Base-by-base conservation (phyloP, 2,797 vertebrate genomes). In the Pitangus sulphuratus region DNA sequence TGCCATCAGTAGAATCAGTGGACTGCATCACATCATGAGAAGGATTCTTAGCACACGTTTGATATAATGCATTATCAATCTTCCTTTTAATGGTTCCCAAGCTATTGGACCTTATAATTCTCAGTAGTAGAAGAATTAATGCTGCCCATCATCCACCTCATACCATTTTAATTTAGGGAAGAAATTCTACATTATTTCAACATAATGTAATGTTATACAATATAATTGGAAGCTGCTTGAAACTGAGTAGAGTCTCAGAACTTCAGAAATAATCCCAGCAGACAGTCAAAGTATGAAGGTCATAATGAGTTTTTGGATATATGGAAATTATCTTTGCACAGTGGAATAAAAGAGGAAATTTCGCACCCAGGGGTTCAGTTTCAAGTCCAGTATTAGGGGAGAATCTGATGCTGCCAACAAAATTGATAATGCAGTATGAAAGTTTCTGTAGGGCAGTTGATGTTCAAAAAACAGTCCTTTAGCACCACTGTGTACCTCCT, bases 271-370 rank as follows among this genome's bases (percentile, higher is more conserved):
- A 80, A 89, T 96, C 84, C 82, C 90, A 83, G 60, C 16, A 90
- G 92, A 90, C 30, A 35, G 48, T 42, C 26, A 19, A 84, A 94
- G 48, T 77, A 93, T 77, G 92, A 95, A 95, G 93, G 92, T 93
- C 90, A 61, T 93, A 94, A 87, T 91, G 92, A 92, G 77, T 92
- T 84, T 92, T 80, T 68, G 48, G 56, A 50, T 85, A 35, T 56
- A 85, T 89, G 64, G 75, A 90, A 94, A 93, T 94, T 70, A 66
- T 68, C 65, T 89, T 83, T 88, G 25, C 24, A 15, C 50, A 78
- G 35, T 74, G 53, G 78, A 90, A 94, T 89, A 85, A 77, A 88
- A 51, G 40, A 87, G 58, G 56, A 68, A 87, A 80, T 75, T 47
- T 75, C 50, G 45, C 21, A 74, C 47, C 48, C 22, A 70, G 35